A percentile compares a stretch with the other conserved stretches of the same genome.
Conservation (phyloP, 2,797 vertebrate genomes). For the Propithecus deckenii region DNA sequence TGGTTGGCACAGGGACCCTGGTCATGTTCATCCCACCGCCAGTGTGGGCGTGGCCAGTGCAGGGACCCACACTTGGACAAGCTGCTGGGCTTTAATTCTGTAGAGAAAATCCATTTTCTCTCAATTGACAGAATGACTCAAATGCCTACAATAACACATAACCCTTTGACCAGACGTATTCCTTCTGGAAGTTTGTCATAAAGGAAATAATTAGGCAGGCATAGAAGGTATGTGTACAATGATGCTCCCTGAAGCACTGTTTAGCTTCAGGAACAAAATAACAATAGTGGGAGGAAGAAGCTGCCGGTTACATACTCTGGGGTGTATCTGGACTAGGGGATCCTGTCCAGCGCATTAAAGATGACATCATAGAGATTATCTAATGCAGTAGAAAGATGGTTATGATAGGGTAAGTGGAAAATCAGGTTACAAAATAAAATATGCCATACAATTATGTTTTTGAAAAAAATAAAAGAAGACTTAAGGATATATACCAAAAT, state of each 20-base stretch:
- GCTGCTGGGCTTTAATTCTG: background rate
- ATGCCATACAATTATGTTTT: background rate
- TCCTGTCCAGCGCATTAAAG: background rate
- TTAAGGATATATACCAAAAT: background rate
- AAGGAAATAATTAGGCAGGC: background rate
- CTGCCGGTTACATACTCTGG: background rate
- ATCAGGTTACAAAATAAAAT: background rate
- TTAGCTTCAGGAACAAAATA: background rate
- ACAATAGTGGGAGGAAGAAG: background rate
- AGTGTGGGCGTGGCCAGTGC: background rate
- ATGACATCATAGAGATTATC: no score
- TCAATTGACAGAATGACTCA: background rate
- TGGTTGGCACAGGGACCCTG: background rate
- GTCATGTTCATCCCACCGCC: background rate
- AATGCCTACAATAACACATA: background rate
- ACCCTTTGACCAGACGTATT: background rate
- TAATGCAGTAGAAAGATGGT: background rate
- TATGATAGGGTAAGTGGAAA: background rate
- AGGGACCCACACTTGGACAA: background rate
- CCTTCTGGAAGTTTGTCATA: conserved; percentile 4
- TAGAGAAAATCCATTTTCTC: background rate
- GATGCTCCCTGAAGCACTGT: background rate
- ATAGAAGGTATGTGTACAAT: background rate
- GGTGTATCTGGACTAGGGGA: background rate
- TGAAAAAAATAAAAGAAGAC: background rate